A percentile compares a stretch with the other conserved stretches of the same genome.
These are phyloP conservation scores for Pithys albifrons DNA, from an alignment of 2,113 vertebrate genomes.

Conservation along the genomic window DNA sequence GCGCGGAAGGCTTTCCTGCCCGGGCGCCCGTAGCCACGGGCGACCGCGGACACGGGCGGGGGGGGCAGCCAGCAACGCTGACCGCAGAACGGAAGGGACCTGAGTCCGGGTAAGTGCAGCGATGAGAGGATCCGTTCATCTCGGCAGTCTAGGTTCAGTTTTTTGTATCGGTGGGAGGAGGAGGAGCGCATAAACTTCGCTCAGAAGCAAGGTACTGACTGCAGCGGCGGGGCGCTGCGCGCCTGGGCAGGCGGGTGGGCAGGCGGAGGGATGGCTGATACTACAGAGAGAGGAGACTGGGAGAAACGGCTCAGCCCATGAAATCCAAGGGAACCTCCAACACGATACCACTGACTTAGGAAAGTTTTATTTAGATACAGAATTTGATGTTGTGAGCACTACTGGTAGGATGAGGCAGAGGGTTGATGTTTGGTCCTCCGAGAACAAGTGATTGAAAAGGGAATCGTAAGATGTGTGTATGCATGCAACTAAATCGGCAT, in stretches of 20 bases:
- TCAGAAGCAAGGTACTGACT: background rate
- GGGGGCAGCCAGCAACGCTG: background rate
- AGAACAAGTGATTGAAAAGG: background rate
- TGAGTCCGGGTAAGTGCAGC: background rate
- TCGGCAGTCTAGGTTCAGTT: background rate
- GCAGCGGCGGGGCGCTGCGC: background rate
- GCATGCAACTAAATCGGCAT: background rate
- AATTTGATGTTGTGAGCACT: background rate
- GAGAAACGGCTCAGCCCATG: background rate
- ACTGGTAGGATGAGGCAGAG: background rate
- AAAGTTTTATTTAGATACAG: background rate
- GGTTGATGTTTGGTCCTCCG: background rate
- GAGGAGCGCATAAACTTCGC: background rate
- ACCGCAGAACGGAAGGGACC: background rate
- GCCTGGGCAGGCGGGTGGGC: background rate
- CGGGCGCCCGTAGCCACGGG: background rate
- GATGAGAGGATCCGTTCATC: background rate
- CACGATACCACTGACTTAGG: background rate
- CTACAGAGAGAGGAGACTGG: background rate
- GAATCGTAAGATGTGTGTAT: background rate
- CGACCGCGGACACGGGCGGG: background rate
- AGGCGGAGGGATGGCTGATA: background rate
- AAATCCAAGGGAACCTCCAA: conserved; percentile 17
- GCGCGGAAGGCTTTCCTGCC: background rate
- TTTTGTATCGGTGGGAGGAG: background rate